Conservation (phyloP, 2,113 vertebrate genomes). For the Anhinga rufa region DNA sequence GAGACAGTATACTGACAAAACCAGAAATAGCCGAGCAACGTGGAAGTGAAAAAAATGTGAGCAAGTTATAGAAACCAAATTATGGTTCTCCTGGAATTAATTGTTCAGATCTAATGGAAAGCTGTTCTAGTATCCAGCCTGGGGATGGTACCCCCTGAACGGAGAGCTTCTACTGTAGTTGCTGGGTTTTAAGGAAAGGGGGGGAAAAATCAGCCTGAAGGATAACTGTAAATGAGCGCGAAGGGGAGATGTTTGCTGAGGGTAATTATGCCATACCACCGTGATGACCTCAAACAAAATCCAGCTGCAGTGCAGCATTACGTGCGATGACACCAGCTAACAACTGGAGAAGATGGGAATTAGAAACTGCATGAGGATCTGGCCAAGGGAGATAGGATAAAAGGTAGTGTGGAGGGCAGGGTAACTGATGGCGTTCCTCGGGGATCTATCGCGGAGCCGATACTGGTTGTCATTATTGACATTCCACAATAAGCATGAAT, state of each 20-base stretch:
- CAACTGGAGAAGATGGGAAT: neutral
- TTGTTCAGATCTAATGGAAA: neutral
- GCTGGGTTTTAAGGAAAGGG: neutral
- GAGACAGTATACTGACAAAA: neutral
- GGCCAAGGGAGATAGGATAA: neutral
- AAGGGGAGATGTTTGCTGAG: neutral
- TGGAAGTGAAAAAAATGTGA: neutral
- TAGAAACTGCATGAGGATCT: neutral
- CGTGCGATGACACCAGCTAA: neutral
- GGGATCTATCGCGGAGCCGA: neutral
- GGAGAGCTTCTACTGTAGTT: neutral
- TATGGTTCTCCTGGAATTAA: neutral
- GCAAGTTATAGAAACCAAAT: neutral
- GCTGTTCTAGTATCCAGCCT: neutral
- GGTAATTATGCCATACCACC: neutral
- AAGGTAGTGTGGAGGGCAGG: neutral
- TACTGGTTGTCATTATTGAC: neutral
- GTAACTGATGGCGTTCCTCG: neutral
- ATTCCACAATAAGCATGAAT: neutral
- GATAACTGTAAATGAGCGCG: neutral
- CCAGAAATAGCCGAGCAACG: neutral
- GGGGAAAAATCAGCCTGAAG: neutral
- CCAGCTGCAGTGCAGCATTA: neutral
- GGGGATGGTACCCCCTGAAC: accelerated
- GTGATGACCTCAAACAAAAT: neutral